phyloP scores from a whole-genome alignment of 2,113 vertebrate genomes.

The Balaeniceps rex region DNA sequence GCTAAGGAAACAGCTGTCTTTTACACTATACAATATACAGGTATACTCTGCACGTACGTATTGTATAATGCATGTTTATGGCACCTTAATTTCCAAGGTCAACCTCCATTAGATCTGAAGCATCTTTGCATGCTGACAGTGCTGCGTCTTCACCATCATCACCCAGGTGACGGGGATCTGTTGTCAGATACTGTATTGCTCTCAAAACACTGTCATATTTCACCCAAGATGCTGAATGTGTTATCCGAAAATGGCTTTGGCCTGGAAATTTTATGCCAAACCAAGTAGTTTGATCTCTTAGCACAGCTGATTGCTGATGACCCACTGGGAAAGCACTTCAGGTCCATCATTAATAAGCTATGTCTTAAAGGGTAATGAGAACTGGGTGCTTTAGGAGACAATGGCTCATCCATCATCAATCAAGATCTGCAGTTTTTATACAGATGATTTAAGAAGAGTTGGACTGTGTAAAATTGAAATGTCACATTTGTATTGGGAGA shows the following conservation, averaged over 20 bases:
- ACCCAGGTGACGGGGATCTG: not conserved
- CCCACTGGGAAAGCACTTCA: slow-evolving; percentile 68
- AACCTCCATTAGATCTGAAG: not conserved
- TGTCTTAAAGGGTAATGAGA: slow-evolving; percentile 75
- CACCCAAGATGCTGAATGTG: slow-evolving; percentile 19
- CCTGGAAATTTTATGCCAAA: slow-evolving; percentile 51
- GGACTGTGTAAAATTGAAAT: slow-evolving; percentile 80
- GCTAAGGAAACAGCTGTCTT: not conserved
- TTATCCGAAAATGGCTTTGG: slow-evolving; percentile 35
- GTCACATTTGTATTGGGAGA: slow-evolving; percentile 78
- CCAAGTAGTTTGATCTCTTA: slow-evolving; percentile 54
- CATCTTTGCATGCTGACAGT: not conserved
- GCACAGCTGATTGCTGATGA: slow-evolving; percentile 60
- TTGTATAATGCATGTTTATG: rapidly evolving
- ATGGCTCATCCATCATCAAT: slow-evolving; percentile 78
- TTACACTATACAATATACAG: not conserved
- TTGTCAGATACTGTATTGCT: not conserved
- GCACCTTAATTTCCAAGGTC: not conserved
- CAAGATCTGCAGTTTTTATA: slow-evolving; percentile 77
- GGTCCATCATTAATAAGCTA: slow-evolving; percentile 73
- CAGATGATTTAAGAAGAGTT: slow-evolving; percentile 79
- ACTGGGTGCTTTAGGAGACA: slow-evolving; percentile 70
- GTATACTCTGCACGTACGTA: not conserved
- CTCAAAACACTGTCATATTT: not conserved
- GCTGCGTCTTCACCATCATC: not conserved